Conservation (phyloP, 1,140 invertebrate species). For the Lepidotrigona ventralis region DNA sequence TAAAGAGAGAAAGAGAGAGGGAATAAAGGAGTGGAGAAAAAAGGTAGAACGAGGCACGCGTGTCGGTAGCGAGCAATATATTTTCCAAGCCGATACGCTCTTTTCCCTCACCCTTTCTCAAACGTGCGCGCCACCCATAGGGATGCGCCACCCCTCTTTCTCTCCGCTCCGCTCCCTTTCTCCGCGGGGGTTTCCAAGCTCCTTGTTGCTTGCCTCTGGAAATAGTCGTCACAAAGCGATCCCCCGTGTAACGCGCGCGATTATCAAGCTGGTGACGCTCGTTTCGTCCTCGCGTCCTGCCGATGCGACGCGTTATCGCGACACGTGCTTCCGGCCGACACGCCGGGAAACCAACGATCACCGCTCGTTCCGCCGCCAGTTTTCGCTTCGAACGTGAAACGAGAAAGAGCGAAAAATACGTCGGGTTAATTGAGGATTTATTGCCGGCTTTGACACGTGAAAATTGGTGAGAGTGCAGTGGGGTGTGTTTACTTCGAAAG, state of each 20-base stretch:
- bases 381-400: background rate
- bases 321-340: constrained; percentile 23
- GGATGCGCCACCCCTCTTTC: constrained; percentile 35
- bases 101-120: constrained; percentile 55
- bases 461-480: background rate
- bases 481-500: background rate
- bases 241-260: constrained; percentile 42
- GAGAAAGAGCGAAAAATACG: background rate
- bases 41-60: background rate
- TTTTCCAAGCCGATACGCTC: constrained; percentile 63
- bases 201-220: constrained; percentile 48
- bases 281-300: background rate
- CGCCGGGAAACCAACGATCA: background rate
- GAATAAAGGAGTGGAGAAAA: background rate
- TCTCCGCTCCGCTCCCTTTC: constrained; percentile 33
- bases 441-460: background rate
- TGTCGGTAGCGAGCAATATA: constrained; percentile 39
- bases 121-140: constrained; percentile 32
- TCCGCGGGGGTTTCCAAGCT: constrained; percentile 11
- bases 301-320: constrained; percentile 17
- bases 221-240: constrained; percentile 63
- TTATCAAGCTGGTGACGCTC: constrained; percentile 27
- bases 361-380: background rate
- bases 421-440: background rate
- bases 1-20: background rate